phyloP scores from a whole-genome alignment of 2,888 invertebrate species.

The Scaptomyza polygonia region DNA sequence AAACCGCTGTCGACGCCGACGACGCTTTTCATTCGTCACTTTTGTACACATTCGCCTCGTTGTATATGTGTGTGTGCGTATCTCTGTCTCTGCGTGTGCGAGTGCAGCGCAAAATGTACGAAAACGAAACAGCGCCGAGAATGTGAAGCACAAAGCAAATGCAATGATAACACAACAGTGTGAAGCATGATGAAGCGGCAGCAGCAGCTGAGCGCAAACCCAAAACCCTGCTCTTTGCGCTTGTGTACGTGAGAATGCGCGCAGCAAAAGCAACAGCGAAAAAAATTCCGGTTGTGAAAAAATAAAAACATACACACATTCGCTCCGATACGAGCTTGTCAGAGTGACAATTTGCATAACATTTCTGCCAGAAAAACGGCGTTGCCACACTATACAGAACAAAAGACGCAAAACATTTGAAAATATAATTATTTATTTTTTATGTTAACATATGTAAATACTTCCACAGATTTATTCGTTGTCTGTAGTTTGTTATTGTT shows the following conservation, averaged over 20 bases:
- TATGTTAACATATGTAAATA: too few relatives aligned
- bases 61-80: conserved; percentile 17
- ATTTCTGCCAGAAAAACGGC: conserved; percentile 36
- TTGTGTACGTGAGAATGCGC: conserved; percentile 73
- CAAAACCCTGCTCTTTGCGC: conserved; percentile 40
- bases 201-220: conserved; percentile 66
- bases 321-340: conserved; percentile 29
- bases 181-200: conserved; percentile 35
- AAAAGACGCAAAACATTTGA: conserved; percentile 19
- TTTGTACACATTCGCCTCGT: conserved; percentile 43
- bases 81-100: conserved; percentile 12
- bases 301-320: conserved; percentile 23
- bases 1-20: conserved; percentile 45
- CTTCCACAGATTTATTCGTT: background rate
- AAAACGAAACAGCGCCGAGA: conserved; percentile 52
- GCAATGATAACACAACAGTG: conserved; percentile 67
- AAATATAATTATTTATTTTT: too few relatives aligned
- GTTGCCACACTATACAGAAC: conserved; percentile 43
- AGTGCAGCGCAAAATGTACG: conserved; percentile 61
- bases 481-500: conserved; percentile 43
- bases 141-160: conserved; percentile 69
- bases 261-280: conserved; percentile 68
- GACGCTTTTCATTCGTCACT: conserved; percentile 50
- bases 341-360: conserved; percentile 58
- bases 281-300: conserved; percentile 77